Conservation (phyloP, 2,797 vertebrate species). For the Channallabes apus region DNA sequence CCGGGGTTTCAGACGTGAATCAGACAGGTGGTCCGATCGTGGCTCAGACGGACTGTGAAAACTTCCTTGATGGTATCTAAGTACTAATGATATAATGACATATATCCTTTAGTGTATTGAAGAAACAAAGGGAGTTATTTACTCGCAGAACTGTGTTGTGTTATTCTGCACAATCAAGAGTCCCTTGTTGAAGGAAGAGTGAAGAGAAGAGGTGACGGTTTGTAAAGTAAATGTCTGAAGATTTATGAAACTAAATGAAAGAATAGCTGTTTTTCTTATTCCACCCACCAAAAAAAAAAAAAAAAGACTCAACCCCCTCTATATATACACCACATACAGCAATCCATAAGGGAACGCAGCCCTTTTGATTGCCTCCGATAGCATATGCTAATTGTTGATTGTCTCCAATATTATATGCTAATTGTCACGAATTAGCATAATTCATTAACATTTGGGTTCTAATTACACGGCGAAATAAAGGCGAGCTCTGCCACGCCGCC, state of each 20-base stretch:
- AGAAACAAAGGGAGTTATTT: no score
- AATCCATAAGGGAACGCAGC: constrained; percentile 66
- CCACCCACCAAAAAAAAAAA: not conserved
- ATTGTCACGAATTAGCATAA: constrained; percentile 80
- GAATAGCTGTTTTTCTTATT: not conserved
- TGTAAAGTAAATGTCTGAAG: not conserved
- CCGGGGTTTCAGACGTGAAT: no score
- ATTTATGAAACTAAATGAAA: not conserved
- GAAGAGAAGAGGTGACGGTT: not conserved
- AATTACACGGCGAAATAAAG: constrained; percentile 75
- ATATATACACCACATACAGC: constrained; percentile 63
- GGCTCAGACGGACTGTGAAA: no score
- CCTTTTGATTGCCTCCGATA: constrained; percentile 72
- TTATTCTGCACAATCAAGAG: no score
- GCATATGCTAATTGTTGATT: constrained; percentile 80
- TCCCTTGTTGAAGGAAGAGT: not conserved
- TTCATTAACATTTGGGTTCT: constrained; percentile 81
- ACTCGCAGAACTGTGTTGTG: no score
- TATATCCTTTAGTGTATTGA: no score
- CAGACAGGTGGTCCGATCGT: no score
- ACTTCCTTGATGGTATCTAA: no score
- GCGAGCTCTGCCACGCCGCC: constrained; percentile 58
- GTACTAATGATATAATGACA: no score
- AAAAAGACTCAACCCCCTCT: constrained; percentile 16
- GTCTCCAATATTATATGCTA: constrained; percentile 81